Conservation (phyloP, 2,113 vertebrate genomes). For the Melanotaenia duboulayi region DNA sequence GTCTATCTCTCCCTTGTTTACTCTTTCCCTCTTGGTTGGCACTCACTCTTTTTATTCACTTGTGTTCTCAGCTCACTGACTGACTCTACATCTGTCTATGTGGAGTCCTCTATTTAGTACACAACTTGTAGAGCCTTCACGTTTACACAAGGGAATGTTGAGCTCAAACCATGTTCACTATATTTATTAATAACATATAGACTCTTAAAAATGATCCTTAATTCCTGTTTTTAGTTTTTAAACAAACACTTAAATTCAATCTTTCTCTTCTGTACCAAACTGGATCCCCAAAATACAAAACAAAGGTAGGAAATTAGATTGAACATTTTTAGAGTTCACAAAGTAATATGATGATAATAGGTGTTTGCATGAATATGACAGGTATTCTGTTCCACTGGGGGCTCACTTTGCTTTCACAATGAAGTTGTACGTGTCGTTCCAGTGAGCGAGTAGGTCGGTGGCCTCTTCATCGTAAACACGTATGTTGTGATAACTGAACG, state of each 20-base stretch:
- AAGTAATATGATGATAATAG: not conserved
- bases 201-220: not conserved
- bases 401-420: slow-evolving; percentile 97
- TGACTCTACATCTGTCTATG: not conserved
- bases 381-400: slow-evolving; percentile 16
- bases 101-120: not conserved
- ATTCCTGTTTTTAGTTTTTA: not conserved
- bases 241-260: not conserved
- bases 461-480: slow-evolving; percentile 95
- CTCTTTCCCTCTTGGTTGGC: not conserved
- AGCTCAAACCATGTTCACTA: too few relatives aligned
- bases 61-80: slow-evolving; percentile 1
- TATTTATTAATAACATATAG: too few relatives aligned
- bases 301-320: not conserved
- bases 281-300: not conserved
- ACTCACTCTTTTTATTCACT: slow-evolving; percentile 1
- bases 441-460: slow-evolving; percentile 95
- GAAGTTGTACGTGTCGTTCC: slow-evolving; percentile 98
- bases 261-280: not conserved
- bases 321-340: not conserved
- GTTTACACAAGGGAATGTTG: too few relatives aligned
- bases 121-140: not conserved
- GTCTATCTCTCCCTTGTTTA: not conserved
- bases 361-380: not conserved
- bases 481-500: slow-evolving; percentile 95